These are phyloP conservation scores for Melanotaenia maccullochi DNA, from an alignment of 2,797 vertebrate species.

Conservation along the genomic window DNA sequence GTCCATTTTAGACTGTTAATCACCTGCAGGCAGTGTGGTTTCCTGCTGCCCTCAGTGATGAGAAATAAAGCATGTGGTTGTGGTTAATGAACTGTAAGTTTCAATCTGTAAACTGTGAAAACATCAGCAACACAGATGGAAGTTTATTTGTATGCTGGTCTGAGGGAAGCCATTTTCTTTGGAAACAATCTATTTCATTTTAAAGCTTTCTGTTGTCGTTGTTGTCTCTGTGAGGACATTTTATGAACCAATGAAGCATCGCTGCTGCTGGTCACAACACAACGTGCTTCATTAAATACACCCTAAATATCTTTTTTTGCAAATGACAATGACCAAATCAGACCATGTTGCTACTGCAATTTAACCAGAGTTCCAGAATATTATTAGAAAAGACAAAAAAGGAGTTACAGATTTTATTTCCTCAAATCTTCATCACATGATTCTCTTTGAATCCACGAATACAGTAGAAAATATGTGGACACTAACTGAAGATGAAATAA, in stretches of 20 bases:
- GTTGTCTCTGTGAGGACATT: slow-evolving; percentile 22
- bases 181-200: slow-evolving; percentile 38
- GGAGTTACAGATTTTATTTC: not conserved
- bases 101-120: slow-evolving; percentile 11
- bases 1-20: not conserved
- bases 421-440: not conserved
- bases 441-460: slow-evolving; percentile 11
- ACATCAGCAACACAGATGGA: slow-evolving; percentile 22
- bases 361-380: slow-evolving; percentile 2
- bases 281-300: slow-evolving; percentile 23
- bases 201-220: slow-evolving; percentile 30
- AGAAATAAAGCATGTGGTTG: slow-evolving; percentile 4
- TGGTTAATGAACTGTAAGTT: slow-evolving; percentile 25
- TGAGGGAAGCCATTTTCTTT: slow-evolving; percentile 14
- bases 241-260: slow-evolving; percentile 47
- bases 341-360: slow-evolving; percentile 4
- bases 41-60: not conserved
- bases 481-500: slow-evolving; percentile 12
- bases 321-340: slow-evolving; percentile 28
- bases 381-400: not conserved
- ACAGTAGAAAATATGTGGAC: slow-evolving; percentile 2
- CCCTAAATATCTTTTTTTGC: slow-evolving; percentile 21
- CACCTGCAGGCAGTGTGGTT: slow-evolving; percentile 1
- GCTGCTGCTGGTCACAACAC: slow-evolving; percentile 21
- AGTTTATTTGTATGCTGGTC: slow-evolving; percentile 36